These are phyloP conservation scores for Scrobipalpa atriplicella DNA, from an alignment of 2,888 invertebrate species.

Conservation along the genomic window DNA sequence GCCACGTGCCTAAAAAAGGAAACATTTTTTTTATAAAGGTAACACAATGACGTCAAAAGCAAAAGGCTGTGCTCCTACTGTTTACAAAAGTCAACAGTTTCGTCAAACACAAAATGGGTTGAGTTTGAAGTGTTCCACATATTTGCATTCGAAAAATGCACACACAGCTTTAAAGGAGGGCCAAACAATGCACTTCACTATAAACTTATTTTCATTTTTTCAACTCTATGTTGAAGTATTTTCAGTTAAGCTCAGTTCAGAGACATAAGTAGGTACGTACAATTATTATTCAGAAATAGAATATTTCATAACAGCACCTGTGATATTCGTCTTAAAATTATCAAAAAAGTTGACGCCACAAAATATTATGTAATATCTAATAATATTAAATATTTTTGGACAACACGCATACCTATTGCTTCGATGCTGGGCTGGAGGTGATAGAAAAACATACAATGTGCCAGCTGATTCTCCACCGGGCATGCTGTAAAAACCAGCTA, in stretches of 20 bases:
- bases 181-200: conserved; percentile 12
- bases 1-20: background rate
- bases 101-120: conserved; percentile 19
- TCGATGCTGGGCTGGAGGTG: too few relatives aligned
- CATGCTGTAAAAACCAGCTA: too few relatives aligned
- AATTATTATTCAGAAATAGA: too few relatives aligned
- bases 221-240: background rate
- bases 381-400: too few relatives aligned
- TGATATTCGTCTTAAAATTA: too few relatives aligned
- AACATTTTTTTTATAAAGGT: conserved; percentile 1
- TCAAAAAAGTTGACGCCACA: too few relatives aligned
- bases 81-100: conserved; percentile 21
- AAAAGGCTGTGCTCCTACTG: conserved; percentile 6
- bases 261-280: too few relatives aligned
- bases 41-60: conserved; percentile 12
- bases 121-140: conserved; percentile 21
- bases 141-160: conserved; percentile 25
- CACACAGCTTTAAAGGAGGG: conserved; percentile 9
- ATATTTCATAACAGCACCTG: too few relatives aligned
- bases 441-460: too few relatives aligned
- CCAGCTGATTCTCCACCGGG: too few relatives aligned
- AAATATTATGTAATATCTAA: too few relatives aligned
- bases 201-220: background rate
- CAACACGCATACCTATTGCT: too few relatives aligned
- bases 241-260: background rate